Percentiles rank a stretch among this genome's conserved stretches.
phyloP scores from a whole-genome alignment of 2,888 invertebrate genomes.

The Netelia virgata region DNA sequence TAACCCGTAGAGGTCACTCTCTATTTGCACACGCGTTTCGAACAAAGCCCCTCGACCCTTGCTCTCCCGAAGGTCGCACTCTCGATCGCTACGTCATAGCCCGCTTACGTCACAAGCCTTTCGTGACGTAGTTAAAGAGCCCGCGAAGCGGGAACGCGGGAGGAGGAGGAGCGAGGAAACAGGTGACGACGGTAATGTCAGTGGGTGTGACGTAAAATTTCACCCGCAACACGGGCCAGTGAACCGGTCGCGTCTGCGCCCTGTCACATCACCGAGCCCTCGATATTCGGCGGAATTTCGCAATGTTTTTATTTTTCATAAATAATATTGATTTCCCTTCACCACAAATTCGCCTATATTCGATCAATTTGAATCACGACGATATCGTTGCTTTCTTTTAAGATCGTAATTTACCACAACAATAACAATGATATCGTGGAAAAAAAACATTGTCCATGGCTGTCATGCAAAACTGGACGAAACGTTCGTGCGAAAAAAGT shows the following conservation, averaged over 20 bases:
- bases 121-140: slow-evolving; percentile 55
- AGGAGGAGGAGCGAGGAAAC: slow-evolving; percentile 35
- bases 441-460: neutral
- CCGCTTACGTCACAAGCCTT: slow-evolving; percentile 61
- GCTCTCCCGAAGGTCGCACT: neutral
- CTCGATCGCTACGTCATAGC: slow-evolving; percentile 38
- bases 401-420: neutral
- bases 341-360: slow-evolving; percentile 23
- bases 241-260: slow-evolving; percentile 69
- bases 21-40: neutral
- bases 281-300: slow-evolving; percentile 13
- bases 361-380: neutral
- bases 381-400: neutral
- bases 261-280: slow-evolving; percentile 30
- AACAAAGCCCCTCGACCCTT: neutral
- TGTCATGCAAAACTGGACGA: slow-evolving; percentile 49
- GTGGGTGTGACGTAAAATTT: slow-evolving; percentile 43
- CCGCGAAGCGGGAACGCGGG: neutral
- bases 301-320: slow-evolving; percentile 38
- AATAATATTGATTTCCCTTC: slow-evolving; percentile 11
- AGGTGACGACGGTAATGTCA: slow-evolving; percentile 59
- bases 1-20: neutral
- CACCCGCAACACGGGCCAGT: slow-evolving; percentile 66
- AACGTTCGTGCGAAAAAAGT: slow-evolving; percentile 50
- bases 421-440: neutral